These are phyloP conservation scores for Meghimatium bilineatum DNA, from an alignment of 2,888 invertebrate species.

Conservation along the genomic window DNA sequence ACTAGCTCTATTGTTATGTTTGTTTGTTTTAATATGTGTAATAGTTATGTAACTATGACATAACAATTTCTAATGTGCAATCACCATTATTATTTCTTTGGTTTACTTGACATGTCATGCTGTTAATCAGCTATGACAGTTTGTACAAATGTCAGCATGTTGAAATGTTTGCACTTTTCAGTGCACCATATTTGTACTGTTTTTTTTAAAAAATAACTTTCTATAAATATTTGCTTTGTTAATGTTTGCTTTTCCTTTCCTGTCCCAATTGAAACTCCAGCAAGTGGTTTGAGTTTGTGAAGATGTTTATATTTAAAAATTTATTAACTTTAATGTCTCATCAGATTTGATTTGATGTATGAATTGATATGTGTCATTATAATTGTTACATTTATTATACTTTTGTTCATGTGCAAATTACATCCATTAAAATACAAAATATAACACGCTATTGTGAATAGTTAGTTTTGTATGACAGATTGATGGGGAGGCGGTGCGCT, in stretches of 20 bases:
- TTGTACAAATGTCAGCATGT: slow-evolving; percentile 4
- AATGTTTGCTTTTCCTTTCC: background rate
- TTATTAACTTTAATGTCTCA: background rate
- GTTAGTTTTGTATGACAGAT: background rate
- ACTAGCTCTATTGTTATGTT: background rate
- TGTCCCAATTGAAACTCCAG: background rate
- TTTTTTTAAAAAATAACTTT: slow-evolving; percentile 13
- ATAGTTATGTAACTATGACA: background rate
- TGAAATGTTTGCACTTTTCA: background rate
- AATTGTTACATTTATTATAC: slow-evolving; percentile 17
- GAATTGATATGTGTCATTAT: background rate
- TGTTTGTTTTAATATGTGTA: slow-evolving; percentile 13
- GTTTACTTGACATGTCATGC: background rate
- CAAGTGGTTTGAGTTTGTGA: slow-evolving; percentile 3
- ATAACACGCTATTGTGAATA: slow-evolving; percentile 2
- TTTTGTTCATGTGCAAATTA: slow-evolving; percentile 35
- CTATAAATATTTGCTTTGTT: background rate
- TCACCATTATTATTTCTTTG: slow-evolving; percentile 1
- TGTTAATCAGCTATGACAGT: background rate
- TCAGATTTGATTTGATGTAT: slow-evolving; percentile 8
- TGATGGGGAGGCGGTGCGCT: background rate
- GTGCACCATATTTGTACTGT: background rate
- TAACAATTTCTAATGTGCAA: slow-evolving; percentile 37
- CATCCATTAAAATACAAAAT: slow-evolving; percentile 32
- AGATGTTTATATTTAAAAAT: background rate